Conservation (phyloP, 2,797 vertebrate genomes). For the Oreochromis mossambicus region DNA sequence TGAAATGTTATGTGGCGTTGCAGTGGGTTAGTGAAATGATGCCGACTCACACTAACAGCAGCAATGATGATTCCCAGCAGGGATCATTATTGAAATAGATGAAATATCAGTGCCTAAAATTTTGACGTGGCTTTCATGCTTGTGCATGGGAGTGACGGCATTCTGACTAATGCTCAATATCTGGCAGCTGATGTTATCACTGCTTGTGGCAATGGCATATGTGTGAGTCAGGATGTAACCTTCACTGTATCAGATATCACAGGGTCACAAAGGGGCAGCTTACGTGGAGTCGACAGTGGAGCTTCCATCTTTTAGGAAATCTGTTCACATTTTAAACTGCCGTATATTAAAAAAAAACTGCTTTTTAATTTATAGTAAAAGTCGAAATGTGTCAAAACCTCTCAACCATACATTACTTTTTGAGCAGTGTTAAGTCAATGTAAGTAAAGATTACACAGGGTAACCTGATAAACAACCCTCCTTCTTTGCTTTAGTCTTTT, state of each 20-base stretch:
- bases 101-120: neutral
- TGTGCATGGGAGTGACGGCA: slow-evolving; percentile 40
- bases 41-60: neutral
- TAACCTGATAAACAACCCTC: neutral
- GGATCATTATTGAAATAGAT: neutral
- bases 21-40: neutral
- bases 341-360: neutral
- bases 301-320: neutral
- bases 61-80: neutral
- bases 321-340: neutral
- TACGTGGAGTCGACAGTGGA: neutral
- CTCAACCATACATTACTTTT: neutral
- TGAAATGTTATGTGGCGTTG: neutral
- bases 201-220: slow-evolving; percentile 30
- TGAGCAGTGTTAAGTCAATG: neutral
- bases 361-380: neutral
- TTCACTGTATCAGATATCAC: neutral
- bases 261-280: neutral
- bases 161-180: slow-evolving; percentile 30
- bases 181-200: neutral
- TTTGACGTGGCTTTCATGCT: neutral
- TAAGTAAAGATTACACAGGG: neutral
- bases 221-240: neutral
- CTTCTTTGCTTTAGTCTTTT: neutral
- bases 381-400: neutral